Evolutionary conservation across 2,797 vertebrate species (phyloP).

Genomic region (Gymnodraco acuticeps): DNA sequence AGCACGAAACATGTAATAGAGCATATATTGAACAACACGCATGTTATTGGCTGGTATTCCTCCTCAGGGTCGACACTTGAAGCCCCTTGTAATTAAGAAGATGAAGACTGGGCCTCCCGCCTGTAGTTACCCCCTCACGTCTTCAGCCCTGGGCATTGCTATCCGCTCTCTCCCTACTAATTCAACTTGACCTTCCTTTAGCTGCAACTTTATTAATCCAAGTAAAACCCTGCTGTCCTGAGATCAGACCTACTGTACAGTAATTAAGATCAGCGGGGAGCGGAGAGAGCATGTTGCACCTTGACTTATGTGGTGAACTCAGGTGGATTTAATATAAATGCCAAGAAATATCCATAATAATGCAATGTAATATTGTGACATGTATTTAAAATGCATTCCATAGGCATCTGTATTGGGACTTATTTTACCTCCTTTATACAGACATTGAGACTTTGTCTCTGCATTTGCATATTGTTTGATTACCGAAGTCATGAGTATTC

Average conservation of each 20-base stretch:
- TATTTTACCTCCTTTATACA: neutral
- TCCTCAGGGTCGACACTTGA: slow-evolving; percentile 45
- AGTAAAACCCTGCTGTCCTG: slow-evolving; percentile 33
- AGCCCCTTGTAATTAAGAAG: slow-evolving; percentile 56
- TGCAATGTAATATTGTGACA: slow-evolving; percentile 9
- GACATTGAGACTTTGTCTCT: slow-evolving; percentile 9
- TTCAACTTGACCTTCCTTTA: slow-evolving; percentile 45
- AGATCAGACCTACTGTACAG: slow-evolving; percentile 13
- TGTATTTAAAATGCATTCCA: slow-evolving; percentile 9
- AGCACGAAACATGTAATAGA: slow-evolving; percentile 18
- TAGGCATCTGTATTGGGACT: neutral
- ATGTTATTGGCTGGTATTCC: slow-evolving; percentile 37
- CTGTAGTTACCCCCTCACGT: slow-evolving; percentile 34
- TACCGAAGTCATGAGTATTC: slow-evolving; percentile 57
- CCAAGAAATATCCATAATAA: slow-evolving; percentile 38
- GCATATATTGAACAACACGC: slow-evolving; percentile 36
- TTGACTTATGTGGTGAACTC: slow-evolving; percentile 17
- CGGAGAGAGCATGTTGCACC: neutral
- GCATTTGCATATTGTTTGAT: slow-evolving; percentile 69
- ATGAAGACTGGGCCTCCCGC: slow-evolving; percentile 27
- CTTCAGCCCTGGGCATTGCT: slow-evolving; percentile 37
- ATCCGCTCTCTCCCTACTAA: slow-evolving; percentile 15
- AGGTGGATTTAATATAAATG: slow-evolving; percentile 46
- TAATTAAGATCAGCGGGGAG: slow-evolving; percentile 43
- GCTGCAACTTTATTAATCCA: slow-evolving; percentile 38